phyloP scores from a whole-genome alignment of 2,888 invertebrate species.

The Eretmocerus hayati region DNA sequence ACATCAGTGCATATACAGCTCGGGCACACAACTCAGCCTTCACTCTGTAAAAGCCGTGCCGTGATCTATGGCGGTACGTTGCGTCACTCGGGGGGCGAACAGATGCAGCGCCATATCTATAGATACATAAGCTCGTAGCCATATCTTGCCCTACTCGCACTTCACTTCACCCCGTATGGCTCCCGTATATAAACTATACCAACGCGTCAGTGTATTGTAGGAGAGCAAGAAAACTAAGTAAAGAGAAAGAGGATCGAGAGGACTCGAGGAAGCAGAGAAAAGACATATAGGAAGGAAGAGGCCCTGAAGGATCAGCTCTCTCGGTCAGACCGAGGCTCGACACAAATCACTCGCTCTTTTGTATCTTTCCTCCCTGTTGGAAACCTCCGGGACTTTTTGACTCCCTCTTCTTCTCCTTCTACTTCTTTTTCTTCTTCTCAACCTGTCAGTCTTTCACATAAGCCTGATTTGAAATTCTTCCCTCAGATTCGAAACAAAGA shows the following conservation, averaged over 20 bases:
- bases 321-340: conserved; percentile 41
- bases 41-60: conserved; percentile 56
- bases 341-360: conserved; percentile 44
- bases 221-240: conserved; percentile 10
- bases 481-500: conserved; percentile 18
- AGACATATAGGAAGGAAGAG: conserved; percentile 19
- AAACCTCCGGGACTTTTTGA: not conserved
- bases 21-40: no score
- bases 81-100: conserved; percentile 53
- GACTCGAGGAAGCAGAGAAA: conserved; percentile 10
- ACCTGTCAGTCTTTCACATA: no score
- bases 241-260: conserved; percentile 12
- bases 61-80: conserved; percentile 62
- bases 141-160: no score
- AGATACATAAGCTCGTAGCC: no score
- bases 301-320: conserved; percentile 10
- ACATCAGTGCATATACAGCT: no score
- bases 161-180: no score
- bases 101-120: conserved; percentile 46
- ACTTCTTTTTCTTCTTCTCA: not conserved
- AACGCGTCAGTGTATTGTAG: not conserved
- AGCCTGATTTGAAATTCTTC: no score
- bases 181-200: no score
- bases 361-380: conserved; percentile 23
- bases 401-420: not conserved